These are phyloP conservation scores for Hemaris fuciformis DNA, from an alignment of 2,888 invertebrate genomes.

Conservation along the genomic window DNA sequence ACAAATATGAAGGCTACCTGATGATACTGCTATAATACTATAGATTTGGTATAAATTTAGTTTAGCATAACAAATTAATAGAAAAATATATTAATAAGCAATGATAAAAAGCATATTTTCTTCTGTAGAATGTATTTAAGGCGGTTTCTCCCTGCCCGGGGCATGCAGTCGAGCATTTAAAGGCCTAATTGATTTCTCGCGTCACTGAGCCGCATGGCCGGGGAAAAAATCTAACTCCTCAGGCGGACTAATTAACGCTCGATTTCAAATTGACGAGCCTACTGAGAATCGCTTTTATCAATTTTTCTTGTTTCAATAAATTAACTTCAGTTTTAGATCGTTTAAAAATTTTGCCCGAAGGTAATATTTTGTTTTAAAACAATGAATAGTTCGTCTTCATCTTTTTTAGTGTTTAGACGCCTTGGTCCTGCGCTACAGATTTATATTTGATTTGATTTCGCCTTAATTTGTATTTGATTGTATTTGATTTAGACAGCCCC, in stretches of 20 bases:
- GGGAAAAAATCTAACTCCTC: constrained; percentile 19
- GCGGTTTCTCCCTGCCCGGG: not conserved
- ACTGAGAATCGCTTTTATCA: constrained; percentile 33
- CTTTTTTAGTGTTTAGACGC: no score
- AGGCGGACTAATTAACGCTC: constrained; percentile 50
- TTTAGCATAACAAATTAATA: no score
- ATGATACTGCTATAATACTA: no score
- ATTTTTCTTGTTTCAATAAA: constrained; percentile 21
- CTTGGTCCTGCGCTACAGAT: no score
- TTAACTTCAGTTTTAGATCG: not conserved
- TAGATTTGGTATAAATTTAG: no score
- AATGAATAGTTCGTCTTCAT: no score
- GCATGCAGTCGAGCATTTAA: not conserved
- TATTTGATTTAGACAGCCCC: no score
- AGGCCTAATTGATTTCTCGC: constrained; percentile 49
- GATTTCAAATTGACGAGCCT: constrained; percentile 50
- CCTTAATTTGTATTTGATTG: no score
- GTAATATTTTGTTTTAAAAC: no score
- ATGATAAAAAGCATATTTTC: not conserved
- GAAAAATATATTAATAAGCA: not conserved
- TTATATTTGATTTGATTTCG: no score
- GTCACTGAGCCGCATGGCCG: constrained; percentile 31
- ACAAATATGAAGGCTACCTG: no score
- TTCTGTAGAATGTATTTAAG: not conserved
- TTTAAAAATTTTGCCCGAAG: not conserved